Evolutionary conservation across 2,797 vertebrate genomes (phyloP).

Genomic region (Lateolabrax maculatus): DNA sequence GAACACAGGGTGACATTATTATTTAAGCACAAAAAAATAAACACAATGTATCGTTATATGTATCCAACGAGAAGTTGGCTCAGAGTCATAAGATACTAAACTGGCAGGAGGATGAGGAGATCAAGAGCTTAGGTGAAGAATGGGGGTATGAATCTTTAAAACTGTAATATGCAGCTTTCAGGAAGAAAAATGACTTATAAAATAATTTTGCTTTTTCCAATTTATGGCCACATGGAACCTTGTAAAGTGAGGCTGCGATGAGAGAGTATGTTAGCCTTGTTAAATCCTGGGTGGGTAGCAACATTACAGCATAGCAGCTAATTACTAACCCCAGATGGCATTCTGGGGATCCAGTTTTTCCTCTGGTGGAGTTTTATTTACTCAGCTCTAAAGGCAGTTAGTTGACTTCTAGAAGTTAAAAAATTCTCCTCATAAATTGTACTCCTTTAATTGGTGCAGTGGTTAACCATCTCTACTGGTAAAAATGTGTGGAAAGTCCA

Average conservation of each 20-base stretch:
- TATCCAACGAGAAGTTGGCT: constrained; percentile 34
- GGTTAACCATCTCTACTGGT: constrained; percentile 29
- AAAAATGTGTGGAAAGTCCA: constrained; percentile 13
- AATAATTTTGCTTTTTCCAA: constrained; percentile 21
- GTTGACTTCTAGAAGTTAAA: constrained; percentile 28
- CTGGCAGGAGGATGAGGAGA: constrained; percentile 38
- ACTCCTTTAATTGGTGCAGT: constrained; percentile 45
- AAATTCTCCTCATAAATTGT: background rate
- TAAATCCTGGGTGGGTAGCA: constrained; percentile 37
- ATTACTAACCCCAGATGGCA: constrained; percentile 57
- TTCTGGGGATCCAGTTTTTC: constrained; percentile 22
- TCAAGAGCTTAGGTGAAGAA: constrained; percentile 57
- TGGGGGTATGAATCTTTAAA: constrained; percentile 58
- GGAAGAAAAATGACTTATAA: constrained; percentile 54
- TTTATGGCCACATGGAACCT: constrained; percentile 36
- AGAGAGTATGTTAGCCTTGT: constrained; percentile 37
- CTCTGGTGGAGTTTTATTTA: constrained; percentile 54
- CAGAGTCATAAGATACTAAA: constrained; percentile 23
- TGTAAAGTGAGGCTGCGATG: constrained; percentile 27
- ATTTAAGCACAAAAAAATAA: constrained; percentile 28
- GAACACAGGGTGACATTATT: background rate
- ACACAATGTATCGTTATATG: constrained; percentile 24
- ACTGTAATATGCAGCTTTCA: constrained; percentile 54
- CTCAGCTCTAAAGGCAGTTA: constrained; percentile 34
- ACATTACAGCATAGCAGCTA: constrained; percentile 44